Percentiles rank a stretch among this genome's conserved stretches.
Conservation (phyloP, 1,140 invertebrate genomes). For the Parasteatoda tepidariorum region DNA sequence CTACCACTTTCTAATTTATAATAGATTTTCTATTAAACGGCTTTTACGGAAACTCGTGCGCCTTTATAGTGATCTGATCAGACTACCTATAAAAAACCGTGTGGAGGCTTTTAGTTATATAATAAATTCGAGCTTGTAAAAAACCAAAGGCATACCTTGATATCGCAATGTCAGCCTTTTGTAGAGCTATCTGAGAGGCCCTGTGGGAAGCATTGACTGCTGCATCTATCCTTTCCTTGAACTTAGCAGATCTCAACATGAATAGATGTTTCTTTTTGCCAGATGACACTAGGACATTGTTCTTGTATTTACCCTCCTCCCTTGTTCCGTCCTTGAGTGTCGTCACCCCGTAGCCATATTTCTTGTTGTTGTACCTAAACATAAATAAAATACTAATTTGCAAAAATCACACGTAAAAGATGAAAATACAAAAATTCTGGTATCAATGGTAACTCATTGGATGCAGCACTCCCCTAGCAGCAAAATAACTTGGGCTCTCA, state of each 20-base stretch:
- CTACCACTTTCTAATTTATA: too few species aligned
- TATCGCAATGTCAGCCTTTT: conserved; percentile 98
- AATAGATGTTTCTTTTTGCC: conserved; percentile 98
- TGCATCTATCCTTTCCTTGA: conserved; percentile 95
- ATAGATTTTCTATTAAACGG: too few species aligned
- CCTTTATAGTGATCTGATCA: too few species aligned
- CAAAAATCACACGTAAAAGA: too few species aligned
- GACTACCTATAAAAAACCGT: too few species aligned
- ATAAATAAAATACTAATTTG: background rate
- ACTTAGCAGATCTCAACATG: conserved; percentile 95
- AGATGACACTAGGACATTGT: conserved; percentile 97
- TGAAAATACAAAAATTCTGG: too few species aligned
- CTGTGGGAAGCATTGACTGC: conserved; percentile 93
- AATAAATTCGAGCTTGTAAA: too few species aligned
- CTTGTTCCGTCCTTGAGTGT: conserved; percentile 95
- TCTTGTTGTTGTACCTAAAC: conserved; percentile 89
- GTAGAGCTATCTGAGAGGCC: conserved; percentile 96
- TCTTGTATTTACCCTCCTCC: conserved; percentile 99
- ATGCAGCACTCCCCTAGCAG: too few species aligned
- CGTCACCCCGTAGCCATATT: conserved; percentile 99
- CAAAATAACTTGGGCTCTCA: too few species aligned
- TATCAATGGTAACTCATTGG: too few species aligned
- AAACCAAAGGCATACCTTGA: conserved; percentile 74
- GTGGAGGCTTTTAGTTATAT: too few species aligned
- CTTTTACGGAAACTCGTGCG: too few species aligned